phyloP scores from a whole-genome alignment of 64 coral and sea anemone species.

The Stylophora pistillata region DNA sequence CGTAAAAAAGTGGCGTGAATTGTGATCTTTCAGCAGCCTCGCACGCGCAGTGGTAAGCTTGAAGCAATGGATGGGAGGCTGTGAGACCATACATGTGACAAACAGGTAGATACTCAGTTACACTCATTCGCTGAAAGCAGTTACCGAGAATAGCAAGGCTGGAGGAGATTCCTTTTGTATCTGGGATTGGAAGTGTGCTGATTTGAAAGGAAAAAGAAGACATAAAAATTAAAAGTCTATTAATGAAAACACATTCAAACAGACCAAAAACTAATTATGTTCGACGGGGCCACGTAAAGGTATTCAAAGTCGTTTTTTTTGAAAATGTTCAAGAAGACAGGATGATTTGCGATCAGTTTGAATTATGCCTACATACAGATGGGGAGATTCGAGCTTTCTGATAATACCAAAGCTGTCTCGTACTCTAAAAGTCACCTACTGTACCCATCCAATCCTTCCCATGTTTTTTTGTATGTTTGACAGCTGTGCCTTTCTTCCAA shows the following conservation, averaged over 20 bases:
- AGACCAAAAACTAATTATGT: neutral
- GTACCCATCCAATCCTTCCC: too few relatives aligned
- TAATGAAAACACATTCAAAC: neutral
- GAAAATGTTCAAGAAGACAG: too few relatives aligned
- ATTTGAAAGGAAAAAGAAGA: neutral
- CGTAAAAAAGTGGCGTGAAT: conserved; percentile 79
- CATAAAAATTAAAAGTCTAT: neutral
- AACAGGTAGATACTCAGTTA: conserved; percentile 56
- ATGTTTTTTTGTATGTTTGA: too few relatives aligned
- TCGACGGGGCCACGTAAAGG: neutral
- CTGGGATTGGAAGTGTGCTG: conserved; percentile 40
- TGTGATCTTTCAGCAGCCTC: conserved; percentile 63
- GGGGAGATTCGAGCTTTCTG: too few relatives aligned
- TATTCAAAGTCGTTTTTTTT: too few relatives aligned
- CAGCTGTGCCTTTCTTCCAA: too few relatives aligned
- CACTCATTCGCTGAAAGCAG: conserved; percentile 78
- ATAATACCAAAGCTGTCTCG: too few relatives aligned
- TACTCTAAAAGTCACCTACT: too few relatives aligned
- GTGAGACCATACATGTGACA: conserved; percentile 43
- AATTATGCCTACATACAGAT: too few relatives aligned
- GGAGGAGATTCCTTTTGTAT: conserved; percentile 62
- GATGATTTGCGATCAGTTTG: too few relatives aligned
- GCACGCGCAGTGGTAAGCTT: conserved; percentile 69
- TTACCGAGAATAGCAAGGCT: conserved; percentile 73
- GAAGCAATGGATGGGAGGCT: conserved; percentile 69